phyloP scores from a whole-genome alignment of 2,888 invertebrate species.

The Ennomos erosarius region DNA sequence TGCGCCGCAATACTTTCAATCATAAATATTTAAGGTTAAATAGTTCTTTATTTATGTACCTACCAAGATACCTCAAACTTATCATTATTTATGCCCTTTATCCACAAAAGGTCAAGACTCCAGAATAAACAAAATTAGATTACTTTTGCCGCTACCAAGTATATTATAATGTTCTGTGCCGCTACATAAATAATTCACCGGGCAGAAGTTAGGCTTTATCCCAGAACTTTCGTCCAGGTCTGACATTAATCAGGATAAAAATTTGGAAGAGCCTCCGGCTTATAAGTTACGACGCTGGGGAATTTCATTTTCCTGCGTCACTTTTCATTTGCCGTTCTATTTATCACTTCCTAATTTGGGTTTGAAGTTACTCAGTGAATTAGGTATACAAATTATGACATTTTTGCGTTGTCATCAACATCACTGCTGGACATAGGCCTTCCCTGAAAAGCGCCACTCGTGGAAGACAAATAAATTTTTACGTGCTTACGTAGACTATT shows the following conservation, averaged over 20 bases:
- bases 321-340: conserved; percentile 21
- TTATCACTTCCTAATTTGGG: conserved; percentile 15
- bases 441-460: too few relatives aligned
- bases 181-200: conserved; percentile 12
- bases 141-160: neutral
- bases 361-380: too few relatives aligned
- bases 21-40: too few relatives aligned
- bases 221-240: conserved; percentile 20
- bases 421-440: too few relatives aligned
- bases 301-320: conserved; percentile 33
- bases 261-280: conserved; percentile 12
- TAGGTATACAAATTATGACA: too few relatives aligned
- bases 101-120: neutral
- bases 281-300: conserved; percentile 5
- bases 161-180: neutral
- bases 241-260: conserved; percentile 35
- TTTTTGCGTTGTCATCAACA: too few relatives aligned
- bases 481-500: too few relatives aligned
- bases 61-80: too few relatives aligned
- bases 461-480: too few relatives aligned
- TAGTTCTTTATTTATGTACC: too few relatives aligned
- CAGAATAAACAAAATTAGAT: neutral
- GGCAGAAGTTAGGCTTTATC: conserved; percentile 20
- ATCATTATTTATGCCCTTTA: neutral
- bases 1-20: too few relatives aligned